Conservation (phyloP, 2,888 invertebrate genomes). For the Antitype chi region DNA sequence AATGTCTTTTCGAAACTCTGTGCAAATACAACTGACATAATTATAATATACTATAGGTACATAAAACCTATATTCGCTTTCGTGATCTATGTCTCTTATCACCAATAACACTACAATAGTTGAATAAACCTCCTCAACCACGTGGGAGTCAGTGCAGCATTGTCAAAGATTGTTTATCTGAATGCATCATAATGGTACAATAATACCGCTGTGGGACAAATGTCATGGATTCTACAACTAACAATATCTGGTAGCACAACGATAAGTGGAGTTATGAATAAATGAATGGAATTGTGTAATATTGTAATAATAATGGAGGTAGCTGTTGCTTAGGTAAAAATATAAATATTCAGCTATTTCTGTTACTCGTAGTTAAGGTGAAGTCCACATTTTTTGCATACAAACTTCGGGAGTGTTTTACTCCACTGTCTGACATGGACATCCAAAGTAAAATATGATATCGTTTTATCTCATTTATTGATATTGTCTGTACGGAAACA, state of each 20-base stretch:
- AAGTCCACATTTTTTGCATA: too few relatives aligned
- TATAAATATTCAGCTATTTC: background rate
- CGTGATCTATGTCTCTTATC: conserved; percentile 6
- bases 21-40: too few relatives aligned
- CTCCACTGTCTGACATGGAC: too few relatives aligned
- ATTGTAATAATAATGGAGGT: background rate
- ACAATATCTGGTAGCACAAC: conserved; percentile 42
- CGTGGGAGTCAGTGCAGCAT: conserved; percentile 39
- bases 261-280: conserved; percentile 26
- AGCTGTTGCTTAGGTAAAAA: background rate
- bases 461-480: too few relatives aligned
- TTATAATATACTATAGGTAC: too few relatives aligned
- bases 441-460: too few relatives aligned
- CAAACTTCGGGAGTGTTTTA: too few relatives aligned
- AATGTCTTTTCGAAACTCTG: too few relatives aligned
- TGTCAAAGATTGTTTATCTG: conserved; percentile 56
- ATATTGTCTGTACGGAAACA: too few relatives aligned
- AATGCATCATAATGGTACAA: conserved; percentile 41
- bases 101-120: conserved; percentile 27
- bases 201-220: conserved; percentile 39
- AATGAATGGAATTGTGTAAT: conserved; percentile 14
- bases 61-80: background rate
- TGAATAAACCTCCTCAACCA: conserved; percentile 26
- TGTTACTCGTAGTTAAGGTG: background rate
- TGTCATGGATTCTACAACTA: conserved; percentile 21